These are phyloP conservation scores for Acrobasis consociella DNA, from an alignment of 2,888 invertebrate species.

Conservation along the genomic window DNA sequence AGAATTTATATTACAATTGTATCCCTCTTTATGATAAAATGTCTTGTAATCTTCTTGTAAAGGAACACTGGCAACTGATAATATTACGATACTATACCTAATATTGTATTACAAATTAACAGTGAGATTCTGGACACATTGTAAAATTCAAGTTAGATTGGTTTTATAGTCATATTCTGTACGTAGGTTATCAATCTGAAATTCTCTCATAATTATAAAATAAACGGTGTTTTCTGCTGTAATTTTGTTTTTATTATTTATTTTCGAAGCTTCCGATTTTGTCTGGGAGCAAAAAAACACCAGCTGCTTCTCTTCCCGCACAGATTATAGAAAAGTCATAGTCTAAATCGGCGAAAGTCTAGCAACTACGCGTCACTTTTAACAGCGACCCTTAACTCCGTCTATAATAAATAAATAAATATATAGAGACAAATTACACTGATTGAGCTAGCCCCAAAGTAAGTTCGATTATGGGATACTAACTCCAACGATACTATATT, in stretches of 20 bases:
- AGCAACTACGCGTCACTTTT: too few relatives aligned
- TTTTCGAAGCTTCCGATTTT: too few relatives aligned
- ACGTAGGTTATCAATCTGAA: constrained; percentile 83
- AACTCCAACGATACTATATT: too few relatives aligned
- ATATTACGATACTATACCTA: constrained; percentile 47
- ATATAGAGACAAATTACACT: too few relatives aligned
- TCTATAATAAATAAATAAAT: too few relatives aligned
- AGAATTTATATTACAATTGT: constrained; percentile 70
- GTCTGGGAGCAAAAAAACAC: too few relatives aligned
- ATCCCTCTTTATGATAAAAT: constrained; percentile 66
- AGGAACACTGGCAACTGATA: constrained; percentile 63
- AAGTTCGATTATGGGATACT: too few relatives aligned
- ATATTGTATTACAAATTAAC: constrained; percentile 59
- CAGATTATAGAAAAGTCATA: too few relatives aligned
- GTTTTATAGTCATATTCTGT: constrained; percentile 82
- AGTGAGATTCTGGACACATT: constrained; percentile 68
- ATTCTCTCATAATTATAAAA: constrained; percentile 84
- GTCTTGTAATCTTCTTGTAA: constrained; percentile 75
- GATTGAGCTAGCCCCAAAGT: too few relatives aligned
- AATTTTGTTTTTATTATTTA: constrained; percentile 43
- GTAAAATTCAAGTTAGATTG: constrained; percentile 80
- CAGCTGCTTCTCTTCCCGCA: too few relatives aligned
- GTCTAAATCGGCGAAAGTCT: too few relatives aligned
- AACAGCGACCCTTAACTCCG: too few relatives aligned
- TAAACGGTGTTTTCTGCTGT: constrained; percentile 85